Conservation (phyloP, 2,797 vertebrate genomes). For the Notoglanidium macrostoma region DNA sequence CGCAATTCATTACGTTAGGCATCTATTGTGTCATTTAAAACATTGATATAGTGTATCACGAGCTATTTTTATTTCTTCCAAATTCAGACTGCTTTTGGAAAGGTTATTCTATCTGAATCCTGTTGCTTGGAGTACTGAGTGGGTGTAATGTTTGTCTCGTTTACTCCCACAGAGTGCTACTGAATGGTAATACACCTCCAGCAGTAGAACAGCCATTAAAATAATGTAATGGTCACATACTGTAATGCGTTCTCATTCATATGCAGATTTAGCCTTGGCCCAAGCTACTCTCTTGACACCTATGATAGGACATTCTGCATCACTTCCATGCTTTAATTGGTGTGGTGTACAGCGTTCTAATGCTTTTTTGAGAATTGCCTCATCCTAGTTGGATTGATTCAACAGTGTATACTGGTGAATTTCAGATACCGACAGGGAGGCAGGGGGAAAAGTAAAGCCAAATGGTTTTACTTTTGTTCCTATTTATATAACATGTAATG, state of each 20-base stretch:
- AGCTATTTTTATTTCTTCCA: neutral
- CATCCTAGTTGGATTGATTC: neutral
- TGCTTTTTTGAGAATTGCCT: conserved; percentile 31
- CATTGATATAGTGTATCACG: neutral
- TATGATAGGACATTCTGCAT: conserved; percentile 48
- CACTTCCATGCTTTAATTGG: conserved; percentile 43
- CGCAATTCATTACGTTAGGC: neutral
- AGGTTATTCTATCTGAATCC: neutral
- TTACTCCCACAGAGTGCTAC: conserved; percentile 7
- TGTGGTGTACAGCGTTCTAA: conserved; percentile 39
- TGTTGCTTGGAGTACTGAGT: neutral
- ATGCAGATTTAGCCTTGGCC: conserved; percentile 56
- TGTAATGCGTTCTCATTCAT: conserved; percentile 59
- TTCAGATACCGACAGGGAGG: neutral
- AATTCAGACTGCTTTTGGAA: conserved; percentile 13
- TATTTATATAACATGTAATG: neutral
- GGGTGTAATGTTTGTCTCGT: neutral
- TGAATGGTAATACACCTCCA: conserved; percentile 20
- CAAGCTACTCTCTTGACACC: conserved; percentile 51
- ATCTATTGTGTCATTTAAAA: neutral
- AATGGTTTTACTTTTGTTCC: neutral
- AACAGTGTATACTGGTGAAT: neutral
- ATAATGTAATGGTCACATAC: conserved; percentile 47
- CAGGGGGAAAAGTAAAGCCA: neutral
- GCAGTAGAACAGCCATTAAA: conserved; percentile 36